These are phyloP conservation scores for Agelastica alni DNA, from an alignment of 2,888 invertebrate genomes.

Conservation along the genomic window DNA sequence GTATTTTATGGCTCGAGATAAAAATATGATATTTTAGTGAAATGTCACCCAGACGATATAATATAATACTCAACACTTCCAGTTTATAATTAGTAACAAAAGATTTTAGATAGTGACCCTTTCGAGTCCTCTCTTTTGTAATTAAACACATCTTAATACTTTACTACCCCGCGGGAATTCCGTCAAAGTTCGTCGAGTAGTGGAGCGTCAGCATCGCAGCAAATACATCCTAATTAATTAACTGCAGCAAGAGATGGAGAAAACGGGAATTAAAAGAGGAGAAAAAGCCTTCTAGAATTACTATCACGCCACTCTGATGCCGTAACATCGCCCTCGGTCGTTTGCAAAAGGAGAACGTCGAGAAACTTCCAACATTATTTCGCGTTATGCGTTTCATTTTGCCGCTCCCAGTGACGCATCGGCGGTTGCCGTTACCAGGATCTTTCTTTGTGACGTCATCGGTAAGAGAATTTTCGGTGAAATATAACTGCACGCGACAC, in stretches of 20 bases:
- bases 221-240: slow-evolving; percentile 6
- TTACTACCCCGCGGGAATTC: neutral
- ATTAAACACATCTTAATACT: slow-evolving; percentile 9
- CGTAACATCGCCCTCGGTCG: slow-evolving; percentile 11
- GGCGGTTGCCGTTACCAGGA: slow-evolving; percentile 36
- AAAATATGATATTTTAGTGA: too few relatives aligned
- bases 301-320: slow-evolving; percentile 11
- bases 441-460: slow-evolving; percentile 48
- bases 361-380: slow-evolving; percentile 6
- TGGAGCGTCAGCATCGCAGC: neutral
- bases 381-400: slow-evolving; percentile 12
- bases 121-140: too few relatives aligned
- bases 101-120: too few relatives aligned
- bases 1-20: too few relatives aligned
- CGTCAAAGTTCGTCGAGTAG: too few relatives aligned
- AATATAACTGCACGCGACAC: slow-evolving; percentile 28
- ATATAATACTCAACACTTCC: too few relatives aligned
- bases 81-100: too few relatives aligned
- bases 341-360: too few relatives aligned
- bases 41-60: too few relatives aligned
- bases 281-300: slow-evolving; percentile 21
- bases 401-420: slow-evolving; percentile 46
- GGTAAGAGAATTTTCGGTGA: slow-evolving; percentile 41
- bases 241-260: neutral
- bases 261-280: slow-evolving; percentile 1